Percentiles rank a stretch among this genome's conserved stretches.
Evolutionary conservation across 2,888 invertebrate genomes (phyloP).

Genomic region (Thereva unica): DNA sequence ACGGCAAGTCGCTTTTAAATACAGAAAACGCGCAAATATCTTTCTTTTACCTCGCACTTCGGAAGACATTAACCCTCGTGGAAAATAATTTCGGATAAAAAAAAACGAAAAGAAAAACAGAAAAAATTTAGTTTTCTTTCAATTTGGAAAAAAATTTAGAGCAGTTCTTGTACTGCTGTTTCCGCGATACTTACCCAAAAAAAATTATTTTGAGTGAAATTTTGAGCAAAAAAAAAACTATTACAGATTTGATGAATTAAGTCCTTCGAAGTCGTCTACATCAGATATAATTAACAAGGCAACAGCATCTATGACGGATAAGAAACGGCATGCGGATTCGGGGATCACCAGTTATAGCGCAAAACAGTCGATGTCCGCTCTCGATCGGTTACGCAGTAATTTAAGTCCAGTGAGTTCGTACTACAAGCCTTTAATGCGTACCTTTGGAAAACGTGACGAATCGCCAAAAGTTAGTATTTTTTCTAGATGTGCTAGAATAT

Average conservation of each 20-base stretch:
- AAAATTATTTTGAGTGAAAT: not conserved
- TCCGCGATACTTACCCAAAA: too few species aligned
- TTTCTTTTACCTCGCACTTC: too few species aligned
- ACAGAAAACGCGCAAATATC: too few species aligned
- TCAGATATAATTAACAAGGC: slow-evolving; percentile 36
- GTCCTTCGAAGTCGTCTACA: slow-evolving; percentile 45
- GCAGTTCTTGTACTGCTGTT: too few species aligned
- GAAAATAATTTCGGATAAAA: too few species aligned
- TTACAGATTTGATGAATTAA: slow-evolving; percentile 44
- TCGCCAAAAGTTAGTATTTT: slow-evolving; percentile 55
- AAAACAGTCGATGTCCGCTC: slow-evolving; percentile 52
- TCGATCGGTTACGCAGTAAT: slow-evolving; percentile 56
- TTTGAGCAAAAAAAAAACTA: not conserved
- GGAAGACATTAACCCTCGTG: too few species aligned
- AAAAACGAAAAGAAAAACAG: too few species aligned
- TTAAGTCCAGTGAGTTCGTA: slow-evolving; percentile 56
- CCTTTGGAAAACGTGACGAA: slow-evolving; percentile 51
- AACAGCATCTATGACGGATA: slow-evolving; percentile 29
- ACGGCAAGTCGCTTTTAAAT: too few species aligned
- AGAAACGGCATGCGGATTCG: slow-evolving; percentile 16
- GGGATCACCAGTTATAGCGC: slow-evolving; percentile 47
- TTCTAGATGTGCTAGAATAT: not conserved
- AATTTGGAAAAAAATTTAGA: too few species aligned
- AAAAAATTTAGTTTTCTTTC: too few species aligned
- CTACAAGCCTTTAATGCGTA: slow-evolving; percentile 57